phyloP scores from a whole-genome alignment of 2,797 vertebrate species.

The Falco biarmicus region DNA sequence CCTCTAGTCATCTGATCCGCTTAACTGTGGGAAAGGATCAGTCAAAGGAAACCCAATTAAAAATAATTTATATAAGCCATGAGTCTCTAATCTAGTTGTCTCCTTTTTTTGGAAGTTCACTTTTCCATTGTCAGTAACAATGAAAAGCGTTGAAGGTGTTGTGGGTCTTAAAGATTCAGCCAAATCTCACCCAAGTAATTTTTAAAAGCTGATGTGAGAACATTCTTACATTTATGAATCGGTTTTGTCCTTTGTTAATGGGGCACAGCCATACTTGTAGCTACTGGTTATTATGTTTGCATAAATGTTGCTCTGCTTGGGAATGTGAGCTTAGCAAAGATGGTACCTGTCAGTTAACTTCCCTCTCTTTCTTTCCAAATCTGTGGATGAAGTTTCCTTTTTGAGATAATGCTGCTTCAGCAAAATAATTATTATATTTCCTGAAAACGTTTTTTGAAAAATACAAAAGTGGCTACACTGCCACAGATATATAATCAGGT shows the following conservation, averaged over 20 bases:
- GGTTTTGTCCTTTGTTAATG: background rate
- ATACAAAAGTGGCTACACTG: background rate
- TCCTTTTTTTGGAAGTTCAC: background rate
- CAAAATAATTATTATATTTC: background rate
- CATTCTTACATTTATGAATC: background rate
- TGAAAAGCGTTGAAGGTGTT: background rate
- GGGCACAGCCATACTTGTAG: background rate
- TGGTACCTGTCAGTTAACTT: background rate
- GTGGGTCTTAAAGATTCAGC: background rate
- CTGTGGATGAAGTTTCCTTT: background rate
- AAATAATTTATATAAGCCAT: background rate
- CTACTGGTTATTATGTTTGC: background rate
- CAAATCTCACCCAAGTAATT: background rate
- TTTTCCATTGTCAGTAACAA: background rate
- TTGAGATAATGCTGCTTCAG: background rate
- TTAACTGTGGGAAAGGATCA: background rate
- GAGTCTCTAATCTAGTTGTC: background rate
- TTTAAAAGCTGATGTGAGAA: background rate
- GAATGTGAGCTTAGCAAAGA: background rate
- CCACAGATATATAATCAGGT: background rate
- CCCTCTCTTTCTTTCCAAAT: background rate
- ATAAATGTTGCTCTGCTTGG: fast-evolving
- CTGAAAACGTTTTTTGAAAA: background rate
- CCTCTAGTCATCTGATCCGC: background rate
- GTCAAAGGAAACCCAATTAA: background rate